Percentiles rank a stretch among this genome's conserved stretches.
Conservation (phyloP, 2,888 invertebrate species). For the Pterostichus niger region DNA sequence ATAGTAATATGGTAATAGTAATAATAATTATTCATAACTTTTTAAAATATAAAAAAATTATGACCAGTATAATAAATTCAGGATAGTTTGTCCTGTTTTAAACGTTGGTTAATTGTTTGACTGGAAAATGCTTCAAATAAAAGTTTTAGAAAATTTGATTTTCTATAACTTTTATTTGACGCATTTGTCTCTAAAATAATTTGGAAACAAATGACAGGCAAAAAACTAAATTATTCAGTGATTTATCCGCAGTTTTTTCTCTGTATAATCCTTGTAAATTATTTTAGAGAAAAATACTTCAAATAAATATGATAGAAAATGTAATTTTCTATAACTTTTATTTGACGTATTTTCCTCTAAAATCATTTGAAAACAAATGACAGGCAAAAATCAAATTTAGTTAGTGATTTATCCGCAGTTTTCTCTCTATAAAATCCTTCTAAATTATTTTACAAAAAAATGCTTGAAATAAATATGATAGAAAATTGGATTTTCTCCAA, state of each 20-base stretch:
- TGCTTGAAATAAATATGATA: not conserved
- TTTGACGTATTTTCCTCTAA: not conserved
- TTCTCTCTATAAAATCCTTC: not conserved
- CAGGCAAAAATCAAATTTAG: not conserved
- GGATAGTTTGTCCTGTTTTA: not conserved
- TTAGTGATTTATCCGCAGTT: no score
- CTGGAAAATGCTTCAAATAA: not conserved
- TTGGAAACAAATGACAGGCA: not conserved
- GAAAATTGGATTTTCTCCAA: no score
- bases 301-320: not conserved
- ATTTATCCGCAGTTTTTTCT: no score
- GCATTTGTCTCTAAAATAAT: not conserved
- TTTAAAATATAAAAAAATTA: no score
- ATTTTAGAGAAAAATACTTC: not conserved
- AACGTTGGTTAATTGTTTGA: no score
- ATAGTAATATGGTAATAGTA: no score
- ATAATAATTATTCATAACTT: no score
- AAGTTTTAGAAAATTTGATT: slow-evolving; percentile 22
- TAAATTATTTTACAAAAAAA: not conserved
- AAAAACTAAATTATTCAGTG: not conserved
- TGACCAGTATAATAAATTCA: no score
- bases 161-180: slow-evolving; percentile 24
- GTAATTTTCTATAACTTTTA: slow-evolving; percentile 49
- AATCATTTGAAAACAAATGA: not conserved
- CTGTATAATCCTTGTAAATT: not conserved